Percentiles rank a stretch among this genome's conserved stretches.
Conservation (phyloP, 1,140 invertebrate genomes). For the Pogonognathellus flavescens region DNA sequence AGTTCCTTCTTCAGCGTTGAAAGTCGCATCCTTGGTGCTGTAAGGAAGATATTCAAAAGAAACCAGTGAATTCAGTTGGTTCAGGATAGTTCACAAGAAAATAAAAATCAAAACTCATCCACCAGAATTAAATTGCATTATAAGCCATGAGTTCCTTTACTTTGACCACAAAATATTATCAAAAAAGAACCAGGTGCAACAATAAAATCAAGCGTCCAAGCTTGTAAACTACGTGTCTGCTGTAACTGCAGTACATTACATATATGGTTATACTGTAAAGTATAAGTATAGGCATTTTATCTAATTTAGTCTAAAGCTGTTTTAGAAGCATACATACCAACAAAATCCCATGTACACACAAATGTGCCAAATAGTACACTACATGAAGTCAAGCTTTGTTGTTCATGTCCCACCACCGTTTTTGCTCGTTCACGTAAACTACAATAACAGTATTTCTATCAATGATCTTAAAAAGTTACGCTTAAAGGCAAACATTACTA, state of each 20-base stretch:
- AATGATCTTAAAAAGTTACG: too few relatives aligned
- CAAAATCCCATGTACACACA: too few relatives aligned
- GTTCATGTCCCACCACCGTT: too few relatives aligned
- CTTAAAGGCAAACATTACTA: too few relatives aligned
- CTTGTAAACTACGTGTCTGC: background rate
- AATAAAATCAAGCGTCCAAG: slow-evolving; percentile 7
- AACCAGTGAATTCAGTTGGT: background rate
- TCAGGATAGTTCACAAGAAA: background rate
- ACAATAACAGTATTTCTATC: too few relatives aligned
- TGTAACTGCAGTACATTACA: background rate
- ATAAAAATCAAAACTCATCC: slow-evolving; percentile 9
- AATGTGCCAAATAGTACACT: too few relatives aligned
- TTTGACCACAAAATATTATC: background rate
- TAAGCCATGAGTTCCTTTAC: background rate
- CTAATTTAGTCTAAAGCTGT: too few relatives aligned
- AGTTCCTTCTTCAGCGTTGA: slow-evolving; percentile 84
- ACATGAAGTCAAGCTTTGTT: too few relatives aligned
- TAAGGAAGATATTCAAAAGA: slow-evolving; percentile 54
- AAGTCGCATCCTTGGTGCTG: slow-evolving; percentile 81
- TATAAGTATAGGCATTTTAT: too few relatives aligned
- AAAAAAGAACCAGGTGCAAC: background rate
- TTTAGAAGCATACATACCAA: too few relatives aligned
- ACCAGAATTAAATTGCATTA: slow-evolving; percentile 18
- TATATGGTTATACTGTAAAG: too few relatives aligned
- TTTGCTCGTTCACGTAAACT: too few relatives aligned